Conservation (phyloP, 2,888 invertebrate species). For the Chloroclystis v-ata region DNA sequence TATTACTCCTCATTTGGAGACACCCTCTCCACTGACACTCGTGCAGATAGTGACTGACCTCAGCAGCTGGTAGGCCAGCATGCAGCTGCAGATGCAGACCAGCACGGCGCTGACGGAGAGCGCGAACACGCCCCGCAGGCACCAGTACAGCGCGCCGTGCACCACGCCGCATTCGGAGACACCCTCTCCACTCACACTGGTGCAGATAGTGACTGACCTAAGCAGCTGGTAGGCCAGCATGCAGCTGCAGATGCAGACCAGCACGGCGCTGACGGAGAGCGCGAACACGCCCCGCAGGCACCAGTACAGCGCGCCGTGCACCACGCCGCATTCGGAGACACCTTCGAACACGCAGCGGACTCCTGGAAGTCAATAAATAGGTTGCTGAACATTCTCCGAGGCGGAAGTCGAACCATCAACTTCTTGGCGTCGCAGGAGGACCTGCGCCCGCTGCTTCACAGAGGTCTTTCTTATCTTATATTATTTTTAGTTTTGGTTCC, state of each 20-base stretch:
- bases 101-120: constrained; percentile 93
- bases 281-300: constrained; percentile 93
- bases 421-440: neutral
- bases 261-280: constrained; percentile 92
- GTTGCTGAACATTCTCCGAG: constrained; percentile 7
- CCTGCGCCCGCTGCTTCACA: too few relatives aligned
- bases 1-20: too few relatives aligned
- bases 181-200: too few relatives aligned
- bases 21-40: too few relatives aligned
- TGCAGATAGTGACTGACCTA: too few relatives aligned
- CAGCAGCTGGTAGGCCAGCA: constrained; percentile 92
- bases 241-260: constrained; percentile 93
- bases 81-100: constrained; percentile 93
- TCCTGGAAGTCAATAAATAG: constrained; percentile 56
- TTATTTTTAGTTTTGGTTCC: too few relatives aligned
- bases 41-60: too few relatives aligned
- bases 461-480: too few relatives aligned
- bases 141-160: constrained; percentile 92
- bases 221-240: constrained; percentile 94
- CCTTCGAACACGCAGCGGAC: constrained; percentile 90
- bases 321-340: constrained; percentile 92
- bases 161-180: constrained; percentile 94
- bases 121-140: constrained; percentile 93
- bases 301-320: constrained; percentile 92
- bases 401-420: neutral